Conservation (phyloP, 2,888 invertebrate genomes). For the Trachelus tabidus region DNA sequence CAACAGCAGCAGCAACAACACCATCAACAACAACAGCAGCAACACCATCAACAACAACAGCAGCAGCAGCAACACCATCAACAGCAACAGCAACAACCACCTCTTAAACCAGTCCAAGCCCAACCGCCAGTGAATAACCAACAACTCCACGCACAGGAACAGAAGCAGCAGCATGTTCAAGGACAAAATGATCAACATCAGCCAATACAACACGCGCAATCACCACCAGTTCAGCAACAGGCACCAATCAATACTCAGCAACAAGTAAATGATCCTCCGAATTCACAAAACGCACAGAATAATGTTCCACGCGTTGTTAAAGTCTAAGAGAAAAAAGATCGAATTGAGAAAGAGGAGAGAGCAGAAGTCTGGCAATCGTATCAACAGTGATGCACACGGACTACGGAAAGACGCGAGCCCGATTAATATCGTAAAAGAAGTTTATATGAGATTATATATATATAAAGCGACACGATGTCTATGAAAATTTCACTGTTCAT, state of each 20-base stretch:
- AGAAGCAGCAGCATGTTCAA: conserved; percentile 19
- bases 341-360: not conserved
- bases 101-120: conserved; percentile 13
- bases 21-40: conserved; percentile 34
- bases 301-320: conserved; percentile 23
- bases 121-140: conserved; percentile 10
- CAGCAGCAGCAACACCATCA: conserved; percentile 24
- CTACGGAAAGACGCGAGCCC: not conserved
- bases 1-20: conserved; percentile 40
- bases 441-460: not conserved
- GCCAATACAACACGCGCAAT: conserved; percentile 32
- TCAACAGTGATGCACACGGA: not conserved
- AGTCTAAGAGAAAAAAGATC: conserved; percentile 19
- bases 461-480: not conserved
- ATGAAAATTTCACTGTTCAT: not conserved
- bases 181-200: conserved; percentile 21
- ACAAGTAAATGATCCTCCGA: conserved; percentile 1
- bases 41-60: conserved; percentile 25
- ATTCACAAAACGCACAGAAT: conserved; percentile 22
- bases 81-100: conserved; percentile 13
- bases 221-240: conserved; percentile 2
- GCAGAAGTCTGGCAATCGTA: not conserved
- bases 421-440: not conserved
- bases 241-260: not conserved
- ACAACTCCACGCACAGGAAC: conserved; percentile 8